A percentile compares a stretch with the other conserved stretches of the same genome.
These are phyloP conservation scores for Hormiphora californensis DNA, from an alignment of 37 sponge, comb jelly and placozoan species.

Conservation along the genomic window DNA sequence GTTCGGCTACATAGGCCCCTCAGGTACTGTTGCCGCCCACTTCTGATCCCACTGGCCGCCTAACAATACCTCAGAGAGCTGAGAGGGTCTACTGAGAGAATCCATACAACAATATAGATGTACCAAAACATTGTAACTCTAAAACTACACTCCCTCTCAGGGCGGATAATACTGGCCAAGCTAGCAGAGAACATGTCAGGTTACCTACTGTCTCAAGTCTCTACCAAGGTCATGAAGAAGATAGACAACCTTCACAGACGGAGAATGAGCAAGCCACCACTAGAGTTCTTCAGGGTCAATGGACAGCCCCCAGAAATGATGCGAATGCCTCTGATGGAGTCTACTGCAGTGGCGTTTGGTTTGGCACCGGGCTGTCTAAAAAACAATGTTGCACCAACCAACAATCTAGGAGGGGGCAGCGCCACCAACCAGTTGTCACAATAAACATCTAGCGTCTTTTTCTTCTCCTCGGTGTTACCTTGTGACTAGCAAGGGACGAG, in stretches of 20 bases:
- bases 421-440: background rate
- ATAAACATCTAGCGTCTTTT: background rate
- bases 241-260: constrained; percentile 7
- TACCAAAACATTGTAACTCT: too few species aligned
- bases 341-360: constrained; percentile 6
- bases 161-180: background rate
- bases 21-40: too few species aligned
- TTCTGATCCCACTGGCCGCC: too few species aligned
- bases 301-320: background rate
- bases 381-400: too few species aligned
- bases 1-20: constrained; percentile 50
- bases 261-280: background rate
- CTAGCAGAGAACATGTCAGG: constrained; percentile 38
- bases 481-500: background rate
- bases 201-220: constrained; percentile 30
- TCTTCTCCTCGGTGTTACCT: background rate
- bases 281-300: constrained; percentile 37
- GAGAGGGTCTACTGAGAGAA: too few species aligned
- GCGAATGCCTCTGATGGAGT: constrained; percentile 6
- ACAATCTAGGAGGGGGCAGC: too few species aligned
- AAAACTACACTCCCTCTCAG: background rate
- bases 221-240: constrained; percentile 14
- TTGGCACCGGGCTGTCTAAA: background rate
- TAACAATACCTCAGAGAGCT: too few species aligned
- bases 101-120: too few species aligned